Conservation (phyloP, 2,888 invertebrate genomes). For the Aphidius colemani region DNA sequence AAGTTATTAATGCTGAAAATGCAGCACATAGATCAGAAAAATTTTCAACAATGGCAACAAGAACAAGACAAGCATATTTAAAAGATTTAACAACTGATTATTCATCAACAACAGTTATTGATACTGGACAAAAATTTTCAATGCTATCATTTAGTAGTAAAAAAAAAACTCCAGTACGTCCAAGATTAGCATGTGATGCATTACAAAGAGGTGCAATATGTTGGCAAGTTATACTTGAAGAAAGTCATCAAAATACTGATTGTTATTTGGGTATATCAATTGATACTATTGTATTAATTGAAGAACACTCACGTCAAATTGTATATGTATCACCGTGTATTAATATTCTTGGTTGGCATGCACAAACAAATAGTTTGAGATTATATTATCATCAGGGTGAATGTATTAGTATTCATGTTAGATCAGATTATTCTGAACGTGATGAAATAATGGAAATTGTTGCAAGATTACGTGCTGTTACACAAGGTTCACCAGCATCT, state of each 20-base stretch:
- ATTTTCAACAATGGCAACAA: constrained; percentile 94
- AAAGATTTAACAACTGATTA: constrained; percentile 90
- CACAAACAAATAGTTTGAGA: constrained; percentile 70
- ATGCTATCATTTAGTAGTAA: constrained; percentile 77
- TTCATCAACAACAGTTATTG: constrained; percentile 79
- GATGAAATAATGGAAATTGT: constrained; percentile 78
- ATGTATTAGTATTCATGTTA: constrained; percentile 80
- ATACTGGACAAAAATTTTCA: constrained; percentile 84
- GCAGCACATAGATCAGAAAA: constrained; percentile 94
- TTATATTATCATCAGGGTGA: constrained; percentile 94
- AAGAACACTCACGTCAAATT: constrained; percentile 79
- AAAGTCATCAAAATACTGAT: constrained; percentile 72
- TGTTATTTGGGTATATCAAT: constrained; percentile 85
- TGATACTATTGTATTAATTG: constrained; percentile 85
- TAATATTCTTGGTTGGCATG: constrained; percentile 77
- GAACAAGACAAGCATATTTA: constrained; percentile 93
- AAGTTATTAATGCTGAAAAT: constrained; percentile 96
- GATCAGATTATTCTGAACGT: constrained; percentile 71
- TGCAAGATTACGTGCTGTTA: constrained; percentile 79
- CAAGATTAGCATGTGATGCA: constrained; percentile 75
- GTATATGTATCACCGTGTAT: constrained; percentile 85
- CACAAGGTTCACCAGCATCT: constrained; percentile 75
- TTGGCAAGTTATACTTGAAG: constrained; percentile 79
- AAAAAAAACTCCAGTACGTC: constrained; percentile 78
- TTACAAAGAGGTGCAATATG: constrained; percentile 78